These are phyloP conservation scores for Datnioides undecimradiatus DNA, from an alignment of 2,113 vertebrate species.

Conservation along the genomic window DNA sequence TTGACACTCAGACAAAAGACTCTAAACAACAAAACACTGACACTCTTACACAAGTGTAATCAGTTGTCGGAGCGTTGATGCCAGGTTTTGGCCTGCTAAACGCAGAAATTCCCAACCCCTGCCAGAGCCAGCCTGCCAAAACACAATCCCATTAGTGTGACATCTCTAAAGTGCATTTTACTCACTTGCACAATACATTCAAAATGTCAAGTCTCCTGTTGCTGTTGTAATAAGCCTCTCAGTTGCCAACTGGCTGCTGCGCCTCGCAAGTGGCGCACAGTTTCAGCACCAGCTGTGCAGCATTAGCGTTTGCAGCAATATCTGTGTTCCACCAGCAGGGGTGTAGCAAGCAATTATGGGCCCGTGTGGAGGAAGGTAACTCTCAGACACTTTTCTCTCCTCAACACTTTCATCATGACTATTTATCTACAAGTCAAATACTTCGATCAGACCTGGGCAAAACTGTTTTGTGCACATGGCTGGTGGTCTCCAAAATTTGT, in stretches of 20 bases:
- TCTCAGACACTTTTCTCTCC: slow-evolving; percentile 1
- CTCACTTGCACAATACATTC: slow-evolving; percentile 63
- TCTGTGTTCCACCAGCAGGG: slow-evolving; percentile 63
- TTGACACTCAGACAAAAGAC: slow-evolving; percentile 51
- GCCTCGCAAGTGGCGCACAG: slow-evolving; percentile 33
- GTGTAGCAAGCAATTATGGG: slow-evolving; percentile 43
- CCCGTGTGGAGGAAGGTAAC: slow-evolving; percentile 5
- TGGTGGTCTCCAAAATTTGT: too few species aligned
- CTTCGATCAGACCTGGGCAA: background rate
- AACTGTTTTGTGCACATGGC: too few species aligned
- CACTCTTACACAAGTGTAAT: slow-evolving; percentile 51
- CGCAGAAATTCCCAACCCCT: slow-evolving; percentile 33
- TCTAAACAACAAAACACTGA: slow-evolving; percentile 27
- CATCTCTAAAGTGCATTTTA: slow-evolving; percentile 74
- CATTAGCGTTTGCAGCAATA: slow-evolving; percentile 64
- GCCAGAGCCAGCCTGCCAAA: slow-evolving; percentile 59
- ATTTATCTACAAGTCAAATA: slow-evolving; percentile 2
- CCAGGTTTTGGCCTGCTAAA: slow-evolving; percentile 57
- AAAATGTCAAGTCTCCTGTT: slow-evolving; percentile 79
- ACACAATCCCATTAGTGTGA: slow-evolving; percentile 69
- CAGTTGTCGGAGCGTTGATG: slow-evolving; percentile 27
- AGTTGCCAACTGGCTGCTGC: slow-evolving; percentile 69
- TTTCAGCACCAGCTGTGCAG: slow-evolving; percentile 71
- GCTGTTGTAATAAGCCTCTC: slow-evolving; percentile 70
- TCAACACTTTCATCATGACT: background rate